phyloP scores from a whole-genome alignment of 2,113 vertebrate genomes.

The Rhynchopsitta pachyrhyncha region DNA sequence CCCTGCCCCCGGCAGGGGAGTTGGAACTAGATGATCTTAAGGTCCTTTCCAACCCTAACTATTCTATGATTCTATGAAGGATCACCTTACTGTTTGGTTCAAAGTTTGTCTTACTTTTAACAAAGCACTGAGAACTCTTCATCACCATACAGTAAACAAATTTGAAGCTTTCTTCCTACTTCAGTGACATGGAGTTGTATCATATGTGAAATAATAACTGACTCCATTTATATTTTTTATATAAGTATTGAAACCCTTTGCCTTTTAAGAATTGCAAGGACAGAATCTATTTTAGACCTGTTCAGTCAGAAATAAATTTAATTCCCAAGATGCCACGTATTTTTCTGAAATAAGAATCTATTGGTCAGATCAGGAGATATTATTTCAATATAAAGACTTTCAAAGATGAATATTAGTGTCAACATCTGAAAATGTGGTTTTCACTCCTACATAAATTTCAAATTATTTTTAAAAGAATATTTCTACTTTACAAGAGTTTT shows the following conservation, averaged over 20 bases:
- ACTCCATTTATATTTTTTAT: neutral
- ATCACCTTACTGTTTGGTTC: neutral
- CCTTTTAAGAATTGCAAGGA: slow-evolving; percentile 6
- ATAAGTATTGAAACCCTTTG: neutral
- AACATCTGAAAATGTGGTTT: neutral
- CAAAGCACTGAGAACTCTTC: neutral
- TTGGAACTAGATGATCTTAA: too few relatives aligned
- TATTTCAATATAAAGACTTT: slow-evolving; percentile 15
- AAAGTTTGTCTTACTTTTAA: neutral
- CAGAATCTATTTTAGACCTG: neutral
- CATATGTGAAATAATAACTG: neutral
- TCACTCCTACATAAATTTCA: neutral
- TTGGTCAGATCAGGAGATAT: neutral
- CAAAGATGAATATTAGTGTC: slow-evolving; percentile 1
- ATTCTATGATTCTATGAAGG: neutral
- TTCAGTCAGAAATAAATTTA: neutral
- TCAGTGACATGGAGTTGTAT: neutral
- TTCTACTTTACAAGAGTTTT: slow-evolving; percentile 2
- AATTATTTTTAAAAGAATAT: neutral
- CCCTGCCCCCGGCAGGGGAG: too few relatives aligned
- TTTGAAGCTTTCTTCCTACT: neutral
- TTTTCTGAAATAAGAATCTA: slow-evolving; percentile 14
- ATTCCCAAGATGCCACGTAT: neutral
- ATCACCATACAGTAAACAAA: neutral
- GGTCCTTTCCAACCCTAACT: too few relatives aligned